These are phyloP conservation scores for Agrenia bidenticulata DNA, from an alignment of 2,888 invertebrate genomes.

Conservation along the genomic window DNA sequence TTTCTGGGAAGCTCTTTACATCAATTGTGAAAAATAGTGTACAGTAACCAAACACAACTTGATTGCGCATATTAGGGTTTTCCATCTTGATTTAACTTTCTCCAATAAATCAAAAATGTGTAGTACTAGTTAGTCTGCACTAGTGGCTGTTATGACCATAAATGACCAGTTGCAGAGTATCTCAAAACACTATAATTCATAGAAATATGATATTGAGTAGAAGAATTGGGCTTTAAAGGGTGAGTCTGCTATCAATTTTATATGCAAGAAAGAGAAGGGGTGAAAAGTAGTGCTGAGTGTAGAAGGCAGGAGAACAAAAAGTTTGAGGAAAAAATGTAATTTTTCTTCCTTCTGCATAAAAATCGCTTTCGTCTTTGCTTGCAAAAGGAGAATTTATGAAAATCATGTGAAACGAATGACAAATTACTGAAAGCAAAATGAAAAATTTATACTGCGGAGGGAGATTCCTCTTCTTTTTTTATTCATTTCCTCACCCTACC, in stretches of 20 bases:
- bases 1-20: too few species aligned
- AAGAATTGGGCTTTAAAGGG: too few species aligned
- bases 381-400: conserved; percentile 51
- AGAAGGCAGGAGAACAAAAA: conserved; percentile 24
- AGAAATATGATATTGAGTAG: too few species aligned
- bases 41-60: too few species aligned
- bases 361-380: conserved; percentile 45
- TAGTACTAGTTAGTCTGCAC: too few species aligned
- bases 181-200: too few species aligned
- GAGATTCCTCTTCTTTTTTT: conserved; percentile 49
- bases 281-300: conserved; percentile 20
- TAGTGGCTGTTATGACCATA: too few species aligned
- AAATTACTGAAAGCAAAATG: conserved; percentile 53
- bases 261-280: conserved; percentile 23
- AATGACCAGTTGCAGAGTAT: too few species aligned
- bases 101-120: too few species aligned
- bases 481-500: conserved; percentile 45
- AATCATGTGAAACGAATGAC: conserved; percentile 53
- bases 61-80: too few species aligned
- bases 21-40: too few species aligned
- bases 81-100: too few species aligned
- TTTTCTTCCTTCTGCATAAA: conserved; percentile 49
- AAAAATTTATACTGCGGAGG: conserved; percentile 51
- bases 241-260: conserved; percentile 36
- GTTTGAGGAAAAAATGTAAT: conserved; percentile 46